Base-by-base conservation (phyloP, 2,113 vertebrate species). In the Odontesthes bonariensis region DNA sequence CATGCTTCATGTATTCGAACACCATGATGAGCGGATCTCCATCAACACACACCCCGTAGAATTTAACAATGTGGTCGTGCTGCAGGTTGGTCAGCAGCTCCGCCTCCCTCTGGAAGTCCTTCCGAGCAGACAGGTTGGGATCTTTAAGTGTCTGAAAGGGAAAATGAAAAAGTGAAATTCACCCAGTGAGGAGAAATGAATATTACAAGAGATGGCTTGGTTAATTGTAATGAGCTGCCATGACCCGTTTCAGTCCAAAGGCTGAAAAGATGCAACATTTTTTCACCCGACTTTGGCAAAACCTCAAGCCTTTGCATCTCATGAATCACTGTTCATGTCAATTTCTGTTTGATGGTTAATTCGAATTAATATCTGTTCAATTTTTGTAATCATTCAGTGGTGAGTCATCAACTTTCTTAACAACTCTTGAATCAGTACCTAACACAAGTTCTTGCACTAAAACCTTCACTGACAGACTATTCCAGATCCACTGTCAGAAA, bases 1-100 rank as follows among this genome's bases (percentile, higher is more conserved):
- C 98, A 0, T 99, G 97, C 87, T 97, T 98, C 98, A 99, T 99
- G 93, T 99, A 99, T 79, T 99, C 98, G 0, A 99, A 99, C 79
- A 99, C 97, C 97, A 99, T 99, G 91, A 99, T 99, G 88, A 99
- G 97, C 0, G 97, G 98, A 73, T 99, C 98, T 0, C 97, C 98
- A 0, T 99, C 98, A 0, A 98, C 98, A 5, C 98, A 99, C 61
- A 99, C 98, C 0, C 98, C 98, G 0, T 98, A 98, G 83, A 99
- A 99, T 61, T 96, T 98, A 62, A 99, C 98, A 0, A 99, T 99
- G 92, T 99, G 98, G 46, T 99, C 97, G 0, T 99, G 98, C 91
- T 98, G 98, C 65, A 99, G 93, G 85, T 99, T 99, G 83, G 98
- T 99, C 68, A 99, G 96, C 52, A 99, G 95, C 87, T 99, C 98